Evolutionary conservation across 2,888 invertebrate species (phyloP), one percentile per base, ranked within the genome.

Genomic region (Lydus trimaculatus): DNA sequence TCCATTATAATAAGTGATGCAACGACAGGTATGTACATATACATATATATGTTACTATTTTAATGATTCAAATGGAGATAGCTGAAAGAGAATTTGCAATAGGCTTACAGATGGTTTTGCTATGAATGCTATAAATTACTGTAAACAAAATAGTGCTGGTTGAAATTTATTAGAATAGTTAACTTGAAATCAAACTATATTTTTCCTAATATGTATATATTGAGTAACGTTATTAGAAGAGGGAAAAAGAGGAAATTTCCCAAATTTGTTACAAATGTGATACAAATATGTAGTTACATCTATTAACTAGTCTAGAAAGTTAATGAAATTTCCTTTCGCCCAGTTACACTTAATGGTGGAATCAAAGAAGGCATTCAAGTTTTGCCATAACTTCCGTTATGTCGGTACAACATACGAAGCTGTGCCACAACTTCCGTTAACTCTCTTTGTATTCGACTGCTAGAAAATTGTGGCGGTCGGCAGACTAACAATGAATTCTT

Each of bases 341-440:
- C 66, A 69, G 64, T 69, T 69, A 69, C 69, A 71, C 66, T n/a
- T 69, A 71, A 69, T 71, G 69, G 64, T n/a, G 17, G 71, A 69
- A 69, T 71, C 64, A 62, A 65, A 64, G 64, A 69, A 71, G 71
- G 69, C 71, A 69, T 71, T 66, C 63, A 69, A 71, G 66, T 71
- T 71, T 69, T 71, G 66, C 71, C 62, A 71, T 69, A 71, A 71
- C 71, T 71, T 71, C 71, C 69, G 71, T 63, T 64, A 39, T 48
- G 20, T 63, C 60, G 61, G 66, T 60, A 60, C 33, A 59, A 59
- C 63, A 43, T 63, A 65, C 59, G 65, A 69, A 64, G 66, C 61
- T 65, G 65, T 67, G 70, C 64, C 60, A 70, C n/a, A n/a, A n/a
- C 67, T 70, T 70, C 70, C 70, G 70, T 67, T 67, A 70, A 67